Evolutionary conservation across 2,888 invertebrate genomes (phyloP).

Genomic region (Aporophyla nigra): DNA sequence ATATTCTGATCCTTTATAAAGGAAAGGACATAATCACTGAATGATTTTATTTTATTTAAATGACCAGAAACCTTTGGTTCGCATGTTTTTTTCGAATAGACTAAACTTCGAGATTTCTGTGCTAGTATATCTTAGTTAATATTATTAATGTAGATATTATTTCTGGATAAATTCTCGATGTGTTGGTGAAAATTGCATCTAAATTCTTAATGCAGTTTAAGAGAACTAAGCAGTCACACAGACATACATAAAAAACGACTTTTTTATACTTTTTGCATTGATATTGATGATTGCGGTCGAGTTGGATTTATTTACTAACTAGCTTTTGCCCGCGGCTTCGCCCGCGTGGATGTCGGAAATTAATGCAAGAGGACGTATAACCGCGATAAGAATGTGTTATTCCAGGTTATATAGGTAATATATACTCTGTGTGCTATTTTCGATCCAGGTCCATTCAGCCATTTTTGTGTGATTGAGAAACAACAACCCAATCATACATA

Average conservation of each 20-base stretch:
- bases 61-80: background rate
- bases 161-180: background rate
- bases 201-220: background rate
- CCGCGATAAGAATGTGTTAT: too few species aligned
- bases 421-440: too few species aligned
- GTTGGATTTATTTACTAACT: too few species aligned
- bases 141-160: background rate
- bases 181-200: background rate
- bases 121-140: background rate
- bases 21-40: background rate
- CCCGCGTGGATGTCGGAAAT: too few species aligned
- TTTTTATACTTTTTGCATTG: too few species aligned
- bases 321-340: too few species aligned
- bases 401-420: too few species aligned
- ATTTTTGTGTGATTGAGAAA: too few species aligned
- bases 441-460: too few species aligned
- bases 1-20: background rate
- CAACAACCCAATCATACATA: too few species aligned
- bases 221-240: background rate
- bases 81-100: background rate
- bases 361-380: too few species aligned
- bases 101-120: background rate
- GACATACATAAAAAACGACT: background rate
- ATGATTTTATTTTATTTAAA: background rate
- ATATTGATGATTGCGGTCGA: too few species aligned